Conservation (phyloP, 2,888 invertebrate genomes). For the Sepioteuthis lessoniana region DNA sequence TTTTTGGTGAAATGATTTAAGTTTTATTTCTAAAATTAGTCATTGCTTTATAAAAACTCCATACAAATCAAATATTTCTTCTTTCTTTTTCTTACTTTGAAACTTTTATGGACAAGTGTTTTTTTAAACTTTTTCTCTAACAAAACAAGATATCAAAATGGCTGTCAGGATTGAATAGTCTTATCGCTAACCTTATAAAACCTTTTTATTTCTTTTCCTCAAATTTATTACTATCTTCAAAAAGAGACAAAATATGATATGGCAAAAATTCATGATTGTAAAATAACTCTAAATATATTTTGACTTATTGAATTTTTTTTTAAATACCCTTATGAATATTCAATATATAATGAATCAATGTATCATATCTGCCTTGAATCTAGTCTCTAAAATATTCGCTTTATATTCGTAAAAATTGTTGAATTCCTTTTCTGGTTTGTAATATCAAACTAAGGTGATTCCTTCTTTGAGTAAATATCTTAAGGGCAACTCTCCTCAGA, state of each 20-base stretch:
- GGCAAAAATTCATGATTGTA: not conserved
- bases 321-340: too few relatives aligned
- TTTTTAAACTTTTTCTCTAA: not conserved
- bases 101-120: not conserved
- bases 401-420: not conserved
- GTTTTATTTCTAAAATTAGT: not conserved
- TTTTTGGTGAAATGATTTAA: not conserved
- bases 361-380: not conserved
- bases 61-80: not conserved
- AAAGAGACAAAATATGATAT: not conserved
- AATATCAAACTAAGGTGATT: not conserved
- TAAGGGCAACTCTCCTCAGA: not conserved
- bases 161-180: not conserved
- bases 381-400: not conserved
- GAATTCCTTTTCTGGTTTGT: not conserved
- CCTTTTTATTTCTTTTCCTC: too few relatives aligned
- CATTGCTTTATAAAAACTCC: not conserved
- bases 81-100: not conserved
- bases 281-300: not conserved
- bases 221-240: not conserved
- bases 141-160: not conserved
- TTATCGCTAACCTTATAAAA: not conserved
- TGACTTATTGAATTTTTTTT: too few relatives aligned
- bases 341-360: not conserved
- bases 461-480: not conserved